Evolutionary conservation across 2,113 vertebrate species (phyloP), one percentile per base, ranked within the genome.

Genomic region (Carassius carassius): DNA sequence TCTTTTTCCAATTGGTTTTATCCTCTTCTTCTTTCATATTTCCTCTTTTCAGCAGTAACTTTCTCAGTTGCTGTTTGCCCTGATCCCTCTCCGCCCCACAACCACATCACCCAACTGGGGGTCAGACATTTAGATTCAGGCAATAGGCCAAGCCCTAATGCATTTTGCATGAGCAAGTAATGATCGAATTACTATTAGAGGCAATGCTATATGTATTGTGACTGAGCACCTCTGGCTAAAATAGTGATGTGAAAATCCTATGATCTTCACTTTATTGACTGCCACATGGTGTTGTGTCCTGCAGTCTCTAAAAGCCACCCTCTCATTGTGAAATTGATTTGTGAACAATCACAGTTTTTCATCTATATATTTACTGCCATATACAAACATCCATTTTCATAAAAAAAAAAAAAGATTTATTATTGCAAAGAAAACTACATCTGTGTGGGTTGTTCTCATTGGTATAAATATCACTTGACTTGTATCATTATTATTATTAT

Each of bases 151-250:
- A 35, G 17, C 41, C 65, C 65, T 73, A 29, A 69, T 70, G 84
- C 84, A 79, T 81, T 79, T 65, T 86, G 84, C 85, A 37, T 51
- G 84, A 37, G 29, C 84, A 63, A 41, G 11, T 47, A 12, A 83
- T 80, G 83, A 81, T 88, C 74, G 41, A 82, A 80, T 88, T 84
- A 87, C 89, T 90, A 86, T 87, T 86, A 85, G 89, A 82, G 84
- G 78, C 12, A 81, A 74, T 72, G 16, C 54, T 78, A 17, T 58
- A 51, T 35, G 35, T 37, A 11, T 77, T 75, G 41, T 70, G 14
- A 41, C 35, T 41, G 25, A 63, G 60, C 49, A n/a, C 62, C 69
- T 56, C 86, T 74, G 37, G 37, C 73, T 67, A 83, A 81, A 81
- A 78, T 78, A 85, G 65, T 41, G 56, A 70, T 75, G 81, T 76